A percentile compares a stretch with the other conserved stretches of the same genome.
Evolutionary conservation across 2,888 invertebrate genomes (phyloP).

Genomic region (Schizaphis graminum): DNA sequence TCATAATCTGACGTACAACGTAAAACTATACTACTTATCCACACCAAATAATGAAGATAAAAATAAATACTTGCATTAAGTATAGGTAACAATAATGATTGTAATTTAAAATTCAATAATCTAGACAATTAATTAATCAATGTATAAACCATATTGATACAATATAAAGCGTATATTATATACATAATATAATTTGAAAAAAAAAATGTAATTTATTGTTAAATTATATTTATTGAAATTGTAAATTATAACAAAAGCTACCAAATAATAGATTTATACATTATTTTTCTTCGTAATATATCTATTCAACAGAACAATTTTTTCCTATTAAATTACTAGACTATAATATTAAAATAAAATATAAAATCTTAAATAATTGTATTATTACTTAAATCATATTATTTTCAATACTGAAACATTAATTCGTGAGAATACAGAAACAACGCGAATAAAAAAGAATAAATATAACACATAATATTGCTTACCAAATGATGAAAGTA

Average conservation of each 20-base stretch:
- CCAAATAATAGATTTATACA: not conserved
- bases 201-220: not conserved
- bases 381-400: not conserved
- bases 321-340: not conserved
- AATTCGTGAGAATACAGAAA: constrained; percentile 10
- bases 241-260: not conserved
- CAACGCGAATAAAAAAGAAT: not conserved
- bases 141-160: not conserved
- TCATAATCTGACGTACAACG: not conserved
- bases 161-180: not conserved
- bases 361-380: not conserved
- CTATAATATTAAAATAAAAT: not conserved
- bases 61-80: not conserved
- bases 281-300: not conserved
- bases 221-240: not conserved
- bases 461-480: not conserved
- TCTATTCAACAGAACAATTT: not conserved
- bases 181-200: not conserved
- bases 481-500: not conserved
- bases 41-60: not conserved
- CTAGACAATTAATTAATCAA: not conserved
- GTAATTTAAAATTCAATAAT: not conserved
- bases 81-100: not conserved
- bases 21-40: not conserved
- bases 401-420: constrained; percentile 16